phyloP scores from a whole-genome alignment of 2,888 invertebrate genomes.

The Mycogona germanica region DNA sequence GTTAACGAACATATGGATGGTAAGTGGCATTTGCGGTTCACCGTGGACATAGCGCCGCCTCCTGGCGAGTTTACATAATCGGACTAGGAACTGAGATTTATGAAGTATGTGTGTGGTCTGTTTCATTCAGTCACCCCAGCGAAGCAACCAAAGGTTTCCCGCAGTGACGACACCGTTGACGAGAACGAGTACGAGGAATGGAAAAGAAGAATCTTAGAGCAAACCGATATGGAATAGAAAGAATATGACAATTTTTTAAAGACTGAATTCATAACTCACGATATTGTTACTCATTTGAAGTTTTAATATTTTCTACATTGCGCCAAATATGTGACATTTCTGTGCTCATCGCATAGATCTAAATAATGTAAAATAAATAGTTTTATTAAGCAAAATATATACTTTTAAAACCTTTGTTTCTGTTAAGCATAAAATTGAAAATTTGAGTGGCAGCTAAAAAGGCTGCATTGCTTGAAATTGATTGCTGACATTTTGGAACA shows the following conservation, averaged over 20 bases:
- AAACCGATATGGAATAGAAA: neutral
- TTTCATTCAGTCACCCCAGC: neutral
- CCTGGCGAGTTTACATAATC: too few species aligned
- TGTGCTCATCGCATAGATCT: too few species aligned
- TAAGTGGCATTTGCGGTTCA: neutral
- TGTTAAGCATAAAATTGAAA: too few species aligned
- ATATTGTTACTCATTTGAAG: neutral
- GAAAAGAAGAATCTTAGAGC: slow-evolving; percentile 8
- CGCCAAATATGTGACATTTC: too few species aligned
- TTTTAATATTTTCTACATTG: neutral
- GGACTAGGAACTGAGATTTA: too few species aligned
- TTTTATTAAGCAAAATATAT: too few species aligned
- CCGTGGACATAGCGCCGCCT: neutral
- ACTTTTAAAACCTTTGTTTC: too few species aligned
- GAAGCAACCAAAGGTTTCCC: slow-evolving; percentile 1
- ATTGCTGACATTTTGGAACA: too few species aligned
- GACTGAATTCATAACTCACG: neutral
- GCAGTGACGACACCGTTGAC: neutral
- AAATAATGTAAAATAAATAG: too few species aligned
- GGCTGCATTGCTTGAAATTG: too few species aligned
- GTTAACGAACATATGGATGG: slow-evolving; percentile 3
- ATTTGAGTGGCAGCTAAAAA: too few species aligned
- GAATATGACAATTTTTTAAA: neutral
- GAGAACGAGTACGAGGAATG: slow-evolving; percentile 6
- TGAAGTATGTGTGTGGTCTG: too few species aligned